phyloP scores from a whole-genome alignment of 2,797 vertebrate species.

The Moxostoma hubbsi region DNA sequence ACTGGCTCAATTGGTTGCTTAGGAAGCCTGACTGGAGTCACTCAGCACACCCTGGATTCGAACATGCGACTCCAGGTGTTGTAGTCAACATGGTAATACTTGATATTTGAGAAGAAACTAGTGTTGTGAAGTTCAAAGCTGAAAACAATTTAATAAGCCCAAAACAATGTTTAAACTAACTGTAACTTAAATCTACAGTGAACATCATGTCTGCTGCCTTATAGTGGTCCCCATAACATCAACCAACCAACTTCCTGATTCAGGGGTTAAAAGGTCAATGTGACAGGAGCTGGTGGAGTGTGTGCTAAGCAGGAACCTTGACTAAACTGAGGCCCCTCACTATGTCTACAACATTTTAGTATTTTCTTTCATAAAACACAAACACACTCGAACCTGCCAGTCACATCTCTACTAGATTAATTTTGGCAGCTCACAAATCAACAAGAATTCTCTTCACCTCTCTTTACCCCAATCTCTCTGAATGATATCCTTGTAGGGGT shows the following conservation, averaged over 20 bases:
- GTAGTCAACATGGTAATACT: too few relatives aligned
- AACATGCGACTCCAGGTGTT: too few relatives aligned
- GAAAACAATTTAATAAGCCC: too few relatives aligned
- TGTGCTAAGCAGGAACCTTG: constrained; percentile 44
- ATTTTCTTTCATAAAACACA: constrained; percentile 10
- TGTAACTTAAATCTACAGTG: neutral
- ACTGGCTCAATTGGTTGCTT: too few relatives aligned
- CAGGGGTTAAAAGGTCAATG: neutral
- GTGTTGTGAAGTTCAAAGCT: too few relatives aligned
- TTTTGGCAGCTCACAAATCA: constrained; percentile 59
- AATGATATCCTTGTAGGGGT: constrained; percentile 43
- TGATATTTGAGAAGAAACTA: too few relatives aligned
- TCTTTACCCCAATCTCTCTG: constrained; percentile 17
- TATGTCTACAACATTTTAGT: constrained; percentile 29
- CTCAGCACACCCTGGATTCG: too few relatives aligned
- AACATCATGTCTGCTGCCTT: neutral
- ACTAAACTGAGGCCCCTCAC: constrained; percentile 59
- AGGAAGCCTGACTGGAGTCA: too few relatives aligned
- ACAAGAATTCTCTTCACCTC: constrained; percentile 63
- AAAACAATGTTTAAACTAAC: too few relatives aligned
- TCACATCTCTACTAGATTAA: constrained; percentile 43
- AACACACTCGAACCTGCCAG: constrained; percentile 28
- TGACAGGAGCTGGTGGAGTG: neutral
- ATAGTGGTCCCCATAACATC: neutral
- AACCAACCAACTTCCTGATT: neutral